These are phyloP conservation scores for Dermolepida albohirtum DNA, from an alignment of 2,888 invertebrate species.

Conservation along the genomic window DNA sequence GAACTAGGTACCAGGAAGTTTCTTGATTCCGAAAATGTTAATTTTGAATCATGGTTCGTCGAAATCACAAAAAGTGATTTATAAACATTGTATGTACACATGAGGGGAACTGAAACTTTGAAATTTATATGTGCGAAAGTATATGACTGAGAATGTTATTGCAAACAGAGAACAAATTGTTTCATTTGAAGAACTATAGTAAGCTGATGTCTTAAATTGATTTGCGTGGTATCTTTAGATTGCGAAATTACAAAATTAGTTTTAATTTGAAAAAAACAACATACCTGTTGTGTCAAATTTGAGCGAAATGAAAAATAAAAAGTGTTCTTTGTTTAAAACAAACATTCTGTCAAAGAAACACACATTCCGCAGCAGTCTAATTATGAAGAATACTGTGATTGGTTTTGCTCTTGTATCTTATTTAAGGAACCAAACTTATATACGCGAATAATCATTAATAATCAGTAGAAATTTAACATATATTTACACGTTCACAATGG, in stretches of 20 bases:
- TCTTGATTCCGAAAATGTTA: background rate
- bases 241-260: too few species aligned
- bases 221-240: too few species aligned
- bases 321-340: slow-evolving; percentile 25
- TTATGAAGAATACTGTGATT: slow-evolving; percentile 55
- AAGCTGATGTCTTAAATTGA: too few species aligned
- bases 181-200: too few species aligned
- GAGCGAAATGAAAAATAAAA: slow-evolving; percentile 9
- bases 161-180: slow-evolving; percentile 26
- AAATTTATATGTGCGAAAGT: background rate
- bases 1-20: slow-evolving; percentile 40
- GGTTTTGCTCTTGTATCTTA: slow-evolving; percentile 48
- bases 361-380: slow-evolving; percentile 33
- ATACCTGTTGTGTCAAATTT: slow-evolving; percentile 13
- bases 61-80: slow-evolving; percentile 23
- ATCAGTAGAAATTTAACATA: slow-evolving; percentile 52
- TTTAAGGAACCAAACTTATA: slow-evolving; percentile 56
- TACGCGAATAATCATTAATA: slow-evolving; percentile 44
- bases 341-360: slow-evolving; percentile 17
- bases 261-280: slow-evolving; percentile 2
- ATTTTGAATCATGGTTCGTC: background rate
- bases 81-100: slow-evolving; percentile 19
- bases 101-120: slow-evolving; percentile 15
- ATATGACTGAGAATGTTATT: slow-evolving; percentile 1
- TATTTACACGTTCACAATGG: slow-evolving; percentile 58